Evolutionary conservation across 2,113 vertebrate species (phyloP).

Genomic region (Athene noctua): DNA sequence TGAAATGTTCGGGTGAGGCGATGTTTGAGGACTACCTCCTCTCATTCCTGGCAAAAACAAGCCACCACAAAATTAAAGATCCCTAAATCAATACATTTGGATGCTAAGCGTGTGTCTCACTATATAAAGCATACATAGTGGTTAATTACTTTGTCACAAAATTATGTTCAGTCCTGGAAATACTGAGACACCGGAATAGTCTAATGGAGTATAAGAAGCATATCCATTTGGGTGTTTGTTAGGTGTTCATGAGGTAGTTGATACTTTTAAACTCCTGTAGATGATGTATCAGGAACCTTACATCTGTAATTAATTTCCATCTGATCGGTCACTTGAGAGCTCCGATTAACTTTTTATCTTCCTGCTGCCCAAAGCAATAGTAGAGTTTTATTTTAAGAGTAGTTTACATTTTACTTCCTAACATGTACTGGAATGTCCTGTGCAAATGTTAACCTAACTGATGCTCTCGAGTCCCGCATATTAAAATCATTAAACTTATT

Average conservation of each 20-base stretch:
- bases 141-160: neutral
- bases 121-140: neutral
- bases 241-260: neutral
- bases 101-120: neutral
- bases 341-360: neutral
- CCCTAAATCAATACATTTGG: neutral
- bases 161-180: neutral
- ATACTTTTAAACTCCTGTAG: neutral
- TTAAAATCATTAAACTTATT: neutral
- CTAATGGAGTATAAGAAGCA: neutral
- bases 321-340: neutral
- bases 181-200: neutral
- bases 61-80: neutral
- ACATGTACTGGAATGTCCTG: neutral
- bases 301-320: neutral
- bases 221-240: neutral
- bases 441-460: neutral
- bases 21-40: neutral
- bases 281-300: neutral
- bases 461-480: neutral
- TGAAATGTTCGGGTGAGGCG: neutral
- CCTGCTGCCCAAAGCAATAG: neutral
- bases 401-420: neutral
- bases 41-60: neutral
- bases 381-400: neutral